Conservation (phyloP, 2,113 vertebrate genomes). For the Varanus salvator region DNA sequence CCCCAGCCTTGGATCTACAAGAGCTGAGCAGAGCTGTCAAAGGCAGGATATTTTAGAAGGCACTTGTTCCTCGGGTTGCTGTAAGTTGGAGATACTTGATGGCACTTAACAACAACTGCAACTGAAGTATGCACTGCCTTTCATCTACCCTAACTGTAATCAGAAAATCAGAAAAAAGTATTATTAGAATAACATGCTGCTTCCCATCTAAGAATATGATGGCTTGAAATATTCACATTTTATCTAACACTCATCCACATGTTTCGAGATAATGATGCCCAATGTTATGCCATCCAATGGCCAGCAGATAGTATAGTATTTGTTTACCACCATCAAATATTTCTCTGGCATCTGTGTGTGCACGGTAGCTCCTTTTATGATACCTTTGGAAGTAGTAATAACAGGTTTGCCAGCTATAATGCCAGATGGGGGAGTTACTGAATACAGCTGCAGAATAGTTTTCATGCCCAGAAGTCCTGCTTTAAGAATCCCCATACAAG, state of each 20-base stretch:
- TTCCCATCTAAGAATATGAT: neutral
- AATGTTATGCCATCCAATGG: neutral
- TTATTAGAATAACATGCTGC: neutral
- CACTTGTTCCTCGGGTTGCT: too few relatives aligned
- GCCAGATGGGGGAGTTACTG: constrained; percentile 56
- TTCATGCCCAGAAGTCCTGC: constrained; percentile 30
- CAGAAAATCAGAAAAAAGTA: neutral
- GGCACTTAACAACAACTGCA: too few relatives aligned
- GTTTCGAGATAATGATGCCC: neutral
- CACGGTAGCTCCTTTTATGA: constrained; percentile 35
- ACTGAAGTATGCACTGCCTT: neutral
- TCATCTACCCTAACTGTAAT: neutral
- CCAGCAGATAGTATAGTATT: neutral
- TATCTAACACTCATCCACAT: neutral
- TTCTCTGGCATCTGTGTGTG: constrained; percentile 30
- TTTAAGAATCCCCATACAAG: constrained; percentile 31
- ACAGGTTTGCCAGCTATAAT: constrained; percentile 34
- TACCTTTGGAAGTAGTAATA: constrained; percentile 32
- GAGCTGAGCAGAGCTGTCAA: too few relatives aligned
- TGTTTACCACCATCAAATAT: constrained; percentile 22
- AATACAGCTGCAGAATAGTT: constrained; percentile 50
- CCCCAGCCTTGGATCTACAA: too few relatives aligned
- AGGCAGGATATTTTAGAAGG: too few relatives aligned
- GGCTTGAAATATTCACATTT: neutral
- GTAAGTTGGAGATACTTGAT: too few relatives aligned